Evolutionary conservation across 2,797 vertebrate species (phyloP).

Genomic region (Graptemys geographica): DNA sequence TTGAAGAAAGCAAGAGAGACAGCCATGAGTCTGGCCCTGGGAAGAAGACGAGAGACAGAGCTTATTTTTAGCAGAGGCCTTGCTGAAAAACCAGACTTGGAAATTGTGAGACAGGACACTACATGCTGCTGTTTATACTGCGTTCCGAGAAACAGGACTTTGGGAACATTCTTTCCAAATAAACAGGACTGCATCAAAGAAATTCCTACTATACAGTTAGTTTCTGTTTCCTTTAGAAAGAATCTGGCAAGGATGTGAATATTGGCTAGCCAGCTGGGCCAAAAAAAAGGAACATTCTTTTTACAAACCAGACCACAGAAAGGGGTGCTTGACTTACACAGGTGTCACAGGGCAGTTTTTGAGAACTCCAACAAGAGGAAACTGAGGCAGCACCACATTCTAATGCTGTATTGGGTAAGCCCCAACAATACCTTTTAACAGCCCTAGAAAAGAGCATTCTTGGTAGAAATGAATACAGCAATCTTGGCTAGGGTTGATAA

Average conservation of each 20-base stretch:
- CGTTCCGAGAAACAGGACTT: conserved; percentile 36
- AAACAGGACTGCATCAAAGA: conserved; percentile 12
- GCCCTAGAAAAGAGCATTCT: neutral
- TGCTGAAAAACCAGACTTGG: conserved; percentile 21
- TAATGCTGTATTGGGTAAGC: neutral
- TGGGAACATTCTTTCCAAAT: conserved; percentile 51
- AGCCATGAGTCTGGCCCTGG: neutral
- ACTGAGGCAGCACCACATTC: neutral
- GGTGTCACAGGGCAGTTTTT: neutral
- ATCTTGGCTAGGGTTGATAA: neutral
- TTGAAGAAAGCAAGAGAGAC: accelerated
- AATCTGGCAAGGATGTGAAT: conserved; percentile 45
- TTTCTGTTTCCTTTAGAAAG: conserved; percentile 41
- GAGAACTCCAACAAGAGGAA: neutral
- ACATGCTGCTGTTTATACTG: conserved; percentile 44
- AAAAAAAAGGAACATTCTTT: too few relatives aligned
- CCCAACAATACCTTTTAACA: neutral
- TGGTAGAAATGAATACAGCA: neutral
- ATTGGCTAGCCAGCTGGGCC: conserved; percentile 10
- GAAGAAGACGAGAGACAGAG: neutral
- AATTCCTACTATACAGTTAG: conserved; percentile 15
- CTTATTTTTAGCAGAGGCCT: conserved; percentile 13
- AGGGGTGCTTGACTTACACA: neutral
- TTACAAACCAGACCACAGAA: too few relatives aligned
- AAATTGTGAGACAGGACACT: conserved; percentile 50